Base-by-base conservation (phyloP, 53 echinoderm and acorn worm genomes). In the Stichopus horrens region DNA sequence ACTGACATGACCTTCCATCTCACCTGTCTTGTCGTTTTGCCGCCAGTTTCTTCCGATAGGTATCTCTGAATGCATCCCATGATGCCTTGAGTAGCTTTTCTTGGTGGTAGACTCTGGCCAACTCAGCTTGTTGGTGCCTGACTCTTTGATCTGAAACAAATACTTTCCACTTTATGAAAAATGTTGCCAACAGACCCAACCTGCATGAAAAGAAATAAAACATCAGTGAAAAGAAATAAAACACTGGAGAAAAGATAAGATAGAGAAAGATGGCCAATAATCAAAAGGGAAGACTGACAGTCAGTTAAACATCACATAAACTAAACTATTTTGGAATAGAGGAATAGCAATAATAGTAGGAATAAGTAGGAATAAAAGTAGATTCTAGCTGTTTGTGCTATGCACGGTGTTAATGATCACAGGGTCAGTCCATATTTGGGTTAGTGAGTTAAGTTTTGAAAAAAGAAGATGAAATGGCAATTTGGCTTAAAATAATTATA, bases 21-120 rank as follows among this genome's bases (percentile, higher is more conserved):
- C 53, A 91, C 93, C 89, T 91, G 86, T 91, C 63, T 53, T 91
- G 87, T 74, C 51, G 79, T 53, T 91, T 37, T 11, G 93, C 93
- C 8, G 20, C 60, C 65, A 80, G 78, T 37, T 55, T 76, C 73
- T 89, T 89, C n/a, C 56, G 87, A 53, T 89, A 93, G 20, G 74
- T 86, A 11, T 16, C 55, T 82, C 75, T 93, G 83, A 86, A 81
- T 19, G 76, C 23, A n/a, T 54, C 18, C 89, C 83, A 93, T 71
- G 89, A 91, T 55, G 22, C 89, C 59, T 9, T 86, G 13, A 81
- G 59, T 0, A 57, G 54, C 37, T 54, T 91, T 83, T 90, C 93
- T 73, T 91, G 89, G 37, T 5, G 73, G 83, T 86, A 83, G 8
- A 93, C 93, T 60, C 91, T 86, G 53, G 91, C 91, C 89, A 93